Conservation (phyloP, 2,113 vertebrate genomes). For the Motacilla alba region DNA sequence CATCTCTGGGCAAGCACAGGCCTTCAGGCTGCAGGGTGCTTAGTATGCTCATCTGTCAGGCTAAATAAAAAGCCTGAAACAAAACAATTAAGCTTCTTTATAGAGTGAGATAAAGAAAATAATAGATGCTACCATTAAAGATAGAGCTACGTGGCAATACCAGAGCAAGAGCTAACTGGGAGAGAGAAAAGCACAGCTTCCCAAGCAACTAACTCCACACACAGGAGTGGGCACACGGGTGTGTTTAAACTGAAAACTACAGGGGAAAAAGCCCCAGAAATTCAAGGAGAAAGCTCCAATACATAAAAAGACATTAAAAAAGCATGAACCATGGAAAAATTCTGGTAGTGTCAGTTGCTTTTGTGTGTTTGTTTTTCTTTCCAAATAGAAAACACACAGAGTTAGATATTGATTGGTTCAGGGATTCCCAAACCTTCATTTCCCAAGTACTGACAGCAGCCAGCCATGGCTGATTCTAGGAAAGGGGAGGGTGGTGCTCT, state of each 20-base stretch:
- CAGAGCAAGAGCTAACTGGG: not conserved
- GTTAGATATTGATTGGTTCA: not conserved
- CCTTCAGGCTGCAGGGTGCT: not conserved
- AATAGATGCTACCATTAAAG: not conserved
- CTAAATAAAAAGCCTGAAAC: conserved; percentile 3
- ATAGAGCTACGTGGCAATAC: not conserved
- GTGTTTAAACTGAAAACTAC: not conserved
- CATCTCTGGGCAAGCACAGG: not conserved
- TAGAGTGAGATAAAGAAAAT: not conserved
- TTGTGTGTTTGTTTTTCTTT: not conserved
- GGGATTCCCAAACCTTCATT: not conserved
- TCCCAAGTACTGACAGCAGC: rapidly evolving
- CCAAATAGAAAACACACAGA: not conserved
- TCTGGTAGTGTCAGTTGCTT: not conserved
- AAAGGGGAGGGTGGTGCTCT: not conserved
- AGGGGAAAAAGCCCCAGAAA: not conserved
- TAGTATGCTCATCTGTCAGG: not conserved
- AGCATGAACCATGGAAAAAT: not conserved
- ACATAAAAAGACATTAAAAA: not conserved
- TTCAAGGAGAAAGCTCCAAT: not conserved
- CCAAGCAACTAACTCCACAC: not conserved
- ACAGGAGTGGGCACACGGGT: not conserved
- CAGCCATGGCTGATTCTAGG: not conserved
- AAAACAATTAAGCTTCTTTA: conserved; percentile 16
- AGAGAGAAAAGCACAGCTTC: not conserved